These are phyloP conservation scores for Mormyrops boulengeri DNA, from an alignment of 2,797 vertebrate genomes.

Conservation along the genomic window DNA sequence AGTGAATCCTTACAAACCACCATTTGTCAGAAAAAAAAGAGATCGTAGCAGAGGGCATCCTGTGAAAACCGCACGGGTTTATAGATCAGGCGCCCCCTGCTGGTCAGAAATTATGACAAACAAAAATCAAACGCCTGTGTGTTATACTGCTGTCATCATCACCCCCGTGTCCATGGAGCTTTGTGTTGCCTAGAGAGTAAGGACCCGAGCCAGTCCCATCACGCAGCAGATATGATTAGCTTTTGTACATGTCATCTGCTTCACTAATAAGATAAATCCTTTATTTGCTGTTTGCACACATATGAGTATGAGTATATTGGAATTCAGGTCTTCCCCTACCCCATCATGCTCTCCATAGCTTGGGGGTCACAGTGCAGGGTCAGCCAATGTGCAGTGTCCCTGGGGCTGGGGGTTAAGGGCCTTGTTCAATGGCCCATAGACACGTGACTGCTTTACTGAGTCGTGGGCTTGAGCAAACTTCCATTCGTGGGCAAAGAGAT, in stretches of 20 bases:
- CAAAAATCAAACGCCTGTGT: neutral
- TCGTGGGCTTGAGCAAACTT: neutral
- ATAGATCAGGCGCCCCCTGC: neutral
- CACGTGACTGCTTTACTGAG: neutral
- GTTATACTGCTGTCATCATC: neutral
- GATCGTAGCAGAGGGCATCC: neutral
- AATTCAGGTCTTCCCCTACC: neutral
- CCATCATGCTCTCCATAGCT: neutral
- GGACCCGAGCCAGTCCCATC: neutral
- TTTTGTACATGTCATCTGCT: neutral
- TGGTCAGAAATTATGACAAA: neutral
- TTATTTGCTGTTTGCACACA: neutral
- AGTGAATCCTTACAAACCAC: conserved; percentile 9
- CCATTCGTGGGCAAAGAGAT: neutral
- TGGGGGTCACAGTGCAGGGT: neutral
- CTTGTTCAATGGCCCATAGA: neutral
- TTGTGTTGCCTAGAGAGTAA: neutral
- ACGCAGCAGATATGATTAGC: neutral
- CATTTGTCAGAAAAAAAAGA: neutral
- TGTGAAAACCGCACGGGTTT: neutral
- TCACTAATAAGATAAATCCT: neutral
- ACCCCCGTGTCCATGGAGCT: neutral
- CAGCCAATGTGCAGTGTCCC: neutral
- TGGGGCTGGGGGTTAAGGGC: neutral
- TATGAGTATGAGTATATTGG: neutral